Conservation (phyloP, 2,888 invertebrate species). For the Nomada flava region DNA sequence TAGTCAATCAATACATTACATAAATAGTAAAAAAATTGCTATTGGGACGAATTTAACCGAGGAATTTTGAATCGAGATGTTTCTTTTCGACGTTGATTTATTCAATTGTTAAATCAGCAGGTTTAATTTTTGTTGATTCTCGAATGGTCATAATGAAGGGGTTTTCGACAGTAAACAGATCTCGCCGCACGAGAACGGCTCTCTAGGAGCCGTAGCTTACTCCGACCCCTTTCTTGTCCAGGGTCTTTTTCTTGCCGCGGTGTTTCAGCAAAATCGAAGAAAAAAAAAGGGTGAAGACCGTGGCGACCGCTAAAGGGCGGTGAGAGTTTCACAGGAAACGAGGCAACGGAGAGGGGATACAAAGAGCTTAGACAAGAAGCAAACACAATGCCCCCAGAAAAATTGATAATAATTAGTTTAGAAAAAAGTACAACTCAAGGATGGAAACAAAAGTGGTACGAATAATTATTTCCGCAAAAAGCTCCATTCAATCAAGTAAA, state of each 20-base stretch:
- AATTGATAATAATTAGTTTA: neutral
- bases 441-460: no score
- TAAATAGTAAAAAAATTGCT: no score
- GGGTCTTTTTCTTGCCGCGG: slow-evolving; percentile 73
- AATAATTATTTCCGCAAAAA: no score
- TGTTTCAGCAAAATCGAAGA: slow-evolving; percentile 59
- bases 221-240: slow-evolving; percentile 43
- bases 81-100: neutral
- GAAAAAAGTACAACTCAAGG: no score
- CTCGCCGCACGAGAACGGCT: slow-evolving; percentile 13
- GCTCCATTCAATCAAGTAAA: no score
- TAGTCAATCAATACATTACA: no score
- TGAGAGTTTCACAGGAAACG: slow-evolving; percentile 71
- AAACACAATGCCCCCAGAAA: neutral
- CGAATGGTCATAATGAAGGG: slow-evolving; percentile 38
- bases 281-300: slow-evolving; percentile 59
- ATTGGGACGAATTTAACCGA: no score
- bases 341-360: slow-evolving; percentile 47
- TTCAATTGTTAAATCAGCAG: neutral
- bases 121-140: slow-evolving; percentile 16
- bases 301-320: slow-evolving; percentile 42
- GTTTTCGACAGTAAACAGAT: slow-evolving; percentile 31
- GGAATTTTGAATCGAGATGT: no score
- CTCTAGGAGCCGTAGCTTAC: slow-evolving; percentile 24
- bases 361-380: slow-evolving; percentile 22